Percentiles rank a stretch among this genome's conserved stretches.
Evolutionary conservation across 2,797 vertebrate genomes (phyloP).

Genomic region (Poecilia gillii): DNA sequence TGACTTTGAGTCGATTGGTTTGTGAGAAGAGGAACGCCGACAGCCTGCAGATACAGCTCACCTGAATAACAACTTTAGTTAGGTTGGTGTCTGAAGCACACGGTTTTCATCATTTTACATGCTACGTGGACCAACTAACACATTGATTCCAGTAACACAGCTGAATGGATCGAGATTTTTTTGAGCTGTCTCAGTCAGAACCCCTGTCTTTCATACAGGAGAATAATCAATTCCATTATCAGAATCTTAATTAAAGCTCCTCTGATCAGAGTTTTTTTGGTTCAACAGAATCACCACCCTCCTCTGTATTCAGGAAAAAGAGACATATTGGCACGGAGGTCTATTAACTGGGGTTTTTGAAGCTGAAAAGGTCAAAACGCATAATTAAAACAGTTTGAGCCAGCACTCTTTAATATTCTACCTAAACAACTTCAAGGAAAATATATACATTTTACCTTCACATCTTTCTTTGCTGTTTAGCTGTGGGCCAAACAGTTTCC

Average conservation of each 20-base stretch:
- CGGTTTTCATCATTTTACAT: neutral
- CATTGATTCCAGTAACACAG: neutral
- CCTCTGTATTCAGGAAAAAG: neutral
- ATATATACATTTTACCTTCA: neutral
- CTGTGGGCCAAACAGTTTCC: neutral
- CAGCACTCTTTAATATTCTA: neutral
- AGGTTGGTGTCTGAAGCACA: neutral
- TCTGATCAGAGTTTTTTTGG: neutral
- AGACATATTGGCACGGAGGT: neutral
- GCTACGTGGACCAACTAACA: neutral
- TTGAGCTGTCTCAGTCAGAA: neutral
- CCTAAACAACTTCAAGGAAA: neutral
- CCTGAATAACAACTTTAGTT: neutral
- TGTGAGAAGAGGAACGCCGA: slow-evolving; percentile 11
- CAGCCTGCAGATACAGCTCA: slow-evolving; percentile 19
- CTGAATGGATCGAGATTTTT: neutral
- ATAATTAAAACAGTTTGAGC: neutral
- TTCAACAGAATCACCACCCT: neutral
- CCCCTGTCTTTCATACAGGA: neutral
- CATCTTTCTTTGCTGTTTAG: neutral
- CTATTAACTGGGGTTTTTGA: too few relatives aligned
- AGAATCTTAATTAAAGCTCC: slow-evolving; percentile 4
- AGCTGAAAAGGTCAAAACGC: neutral
- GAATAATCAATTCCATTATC: neutral
- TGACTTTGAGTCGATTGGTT: slow-evolving; percentile 9